A percentile compares a stretch with the other conserved stretches of the same genome.
Conservation (phyloP, 2,888 invertebrate genomes). For the Himalopsyche kuldschensis region DNA sequence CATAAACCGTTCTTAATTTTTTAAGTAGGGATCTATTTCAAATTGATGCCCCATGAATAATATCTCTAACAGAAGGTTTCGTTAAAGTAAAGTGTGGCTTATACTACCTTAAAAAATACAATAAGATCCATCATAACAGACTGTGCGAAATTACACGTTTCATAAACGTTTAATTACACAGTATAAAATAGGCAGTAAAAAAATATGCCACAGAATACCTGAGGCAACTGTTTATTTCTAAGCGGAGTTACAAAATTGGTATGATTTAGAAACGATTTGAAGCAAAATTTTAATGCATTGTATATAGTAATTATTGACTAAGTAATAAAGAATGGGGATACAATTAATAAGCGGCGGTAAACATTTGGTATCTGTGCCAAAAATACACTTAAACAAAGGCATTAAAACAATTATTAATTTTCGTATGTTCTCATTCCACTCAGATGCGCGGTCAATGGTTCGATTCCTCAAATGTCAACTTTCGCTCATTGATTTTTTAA, state of each 20-base stretch:
- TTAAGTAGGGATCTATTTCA: not conserved
- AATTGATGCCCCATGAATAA: not conserved
- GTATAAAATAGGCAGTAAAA: not conserved
- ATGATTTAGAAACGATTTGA: constrained; percentile 5
- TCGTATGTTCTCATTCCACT: too few relatives aligned
- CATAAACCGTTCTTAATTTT: not conserved
- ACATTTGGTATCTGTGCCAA: not conserved
- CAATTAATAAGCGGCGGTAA: not conserved
- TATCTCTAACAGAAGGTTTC: not conserved
- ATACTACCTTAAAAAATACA: not conserved
- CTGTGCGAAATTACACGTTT: not conserved
- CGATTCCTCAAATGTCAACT: too few relatives aligned
- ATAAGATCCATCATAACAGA: not conserved
- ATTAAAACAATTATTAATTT: too few relatives aligned
- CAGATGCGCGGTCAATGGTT: too few relatives aligned
- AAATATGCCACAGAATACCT: not conserved
- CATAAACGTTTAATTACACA: constrained; percentile 22
- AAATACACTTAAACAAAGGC: too few relatives aligned
- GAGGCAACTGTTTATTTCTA: constrained; percentile 1
- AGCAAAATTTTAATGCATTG: not conserved
- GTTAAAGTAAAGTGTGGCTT: not conserved
- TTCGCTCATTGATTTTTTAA: too few relatives aligned
- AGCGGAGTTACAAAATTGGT: constrained; percentile 9
- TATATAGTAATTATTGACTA: not conserved
- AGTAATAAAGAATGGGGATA: not conserved